Evolutionary conservation across 2,797 vertebrate genomes (phyloP).

Genomic region (Lindbergichthys nudifrons): DNA sequence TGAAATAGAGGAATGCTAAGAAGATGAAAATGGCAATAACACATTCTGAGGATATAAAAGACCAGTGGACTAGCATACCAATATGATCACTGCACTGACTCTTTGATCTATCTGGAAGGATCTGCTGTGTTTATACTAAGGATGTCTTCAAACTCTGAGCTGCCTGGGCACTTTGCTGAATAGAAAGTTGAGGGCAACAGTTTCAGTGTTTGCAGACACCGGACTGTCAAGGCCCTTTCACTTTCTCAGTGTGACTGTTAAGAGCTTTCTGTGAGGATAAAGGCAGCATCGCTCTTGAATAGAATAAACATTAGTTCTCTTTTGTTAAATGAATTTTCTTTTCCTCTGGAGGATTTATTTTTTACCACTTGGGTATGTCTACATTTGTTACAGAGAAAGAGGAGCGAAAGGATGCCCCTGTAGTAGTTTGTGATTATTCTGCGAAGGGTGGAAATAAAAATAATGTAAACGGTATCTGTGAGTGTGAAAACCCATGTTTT

Average conservation of each 20-base stretch:
- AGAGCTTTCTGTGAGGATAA: slow-evolving; percentile 41
- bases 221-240: slow-evolving; percentile 39
- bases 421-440: slow-evolving; percentile 35
- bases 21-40: slow-evolving; percentile 74
- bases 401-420: slow-evolving; percentile 8
- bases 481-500: slow-evolving; percentile 19
- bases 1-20: slow-evolving; percentile 10
- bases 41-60: slow-evolving; percentile 46
- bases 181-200: slow-evolving; percentile 37
- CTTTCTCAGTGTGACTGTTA: slow-evolving; percentile 36
- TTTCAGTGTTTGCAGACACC: slow-evolving; percentile 37
- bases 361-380: slow-evolving; percentile 32
- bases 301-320: slow-evolving; percentile 30
- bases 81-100: slow-evolving; percentile 13
- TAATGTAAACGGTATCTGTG: slow-evolving; percentile 41
- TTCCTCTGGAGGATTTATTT: slow-evolving; percentile 28
- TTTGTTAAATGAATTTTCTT: slow-evolving; percentile 30
- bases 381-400: slow-evolving; percentile 10
- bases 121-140: slow-evolving; percentile 76
- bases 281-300: slow-evolving; percentile 20
- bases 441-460: slow-evolving; percentile 36
- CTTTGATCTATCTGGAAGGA: slow-evolving; percentile 32
- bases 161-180: slow-evolving; percentile 37
- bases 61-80: slow-evolving; percentile 4
- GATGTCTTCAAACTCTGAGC: slow-evolving; percentile 33